These are phyloP conservation scores for Apaloderma vittatum DNA, from an alignment of 2,113 vertebrate genomes.

Conservation along the genomic window DNA sequence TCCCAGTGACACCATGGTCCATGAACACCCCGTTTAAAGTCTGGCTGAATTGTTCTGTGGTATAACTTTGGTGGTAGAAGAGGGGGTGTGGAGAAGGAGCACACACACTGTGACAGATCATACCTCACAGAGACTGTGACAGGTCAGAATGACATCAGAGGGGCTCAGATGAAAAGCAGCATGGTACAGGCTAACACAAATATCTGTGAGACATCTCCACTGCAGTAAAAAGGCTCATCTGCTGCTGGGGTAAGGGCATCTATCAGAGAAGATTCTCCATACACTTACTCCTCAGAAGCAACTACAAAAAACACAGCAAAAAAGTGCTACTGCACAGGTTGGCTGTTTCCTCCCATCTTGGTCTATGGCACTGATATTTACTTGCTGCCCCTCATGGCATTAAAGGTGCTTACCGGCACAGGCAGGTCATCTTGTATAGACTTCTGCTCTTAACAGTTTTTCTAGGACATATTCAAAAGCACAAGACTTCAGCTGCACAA, in stretches of 20 bases:
- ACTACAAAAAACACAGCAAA: background rate
- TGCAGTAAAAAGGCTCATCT: background rate
- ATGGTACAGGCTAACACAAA: background rate
- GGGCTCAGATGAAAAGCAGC: background rate
- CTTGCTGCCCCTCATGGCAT: background rate
- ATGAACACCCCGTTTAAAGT: background rate
- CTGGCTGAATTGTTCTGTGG: background rate
- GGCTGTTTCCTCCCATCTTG: background rate
- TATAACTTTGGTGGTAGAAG: background rate
- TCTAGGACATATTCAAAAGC: background rate
- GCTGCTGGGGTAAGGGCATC: background rate
- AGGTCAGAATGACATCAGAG: background rate
- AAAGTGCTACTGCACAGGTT: background rate
- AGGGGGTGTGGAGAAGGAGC: background rate
- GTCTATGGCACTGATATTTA: background rate
- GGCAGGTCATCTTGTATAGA: background rate
- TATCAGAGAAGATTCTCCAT: background rate
- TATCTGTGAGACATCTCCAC: background rate
- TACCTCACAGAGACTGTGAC: background rate
- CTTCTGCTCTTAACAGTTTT: background rate
- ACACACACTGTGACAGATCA: background rate
- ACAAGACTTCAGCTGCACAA: background rate
- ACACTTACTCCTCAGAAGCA: background rate
- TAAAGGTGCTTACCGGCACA: background rate
- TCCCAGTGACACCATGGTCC: background rate